These are phyloP conservation scores for Xenops minutus DNA, from an alignment of 2,797 vertebrate genomes.

Conservation along the genomic window DNA sequence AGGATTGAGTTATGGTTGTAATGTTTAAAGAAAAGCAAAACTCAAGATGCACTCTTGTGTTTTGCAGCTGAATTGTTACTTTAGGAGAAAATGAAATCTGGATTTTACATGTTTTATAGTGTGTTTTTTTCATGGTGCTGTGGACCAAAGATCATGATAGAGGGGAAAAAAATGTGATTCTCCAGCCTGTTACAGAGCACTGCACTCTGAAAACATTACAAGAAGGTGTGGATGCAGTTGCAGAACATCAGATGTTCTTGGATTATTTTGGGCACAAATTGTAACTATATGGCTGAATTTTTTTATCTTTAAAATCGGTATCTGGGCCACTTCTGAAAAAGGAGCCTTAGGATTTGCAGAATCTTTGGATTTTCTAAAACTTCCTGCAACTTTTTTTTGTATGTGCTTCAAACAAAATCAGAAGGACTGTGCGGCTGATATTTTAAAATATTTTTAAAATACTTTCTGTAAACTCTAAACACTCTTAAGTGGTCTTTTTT, in stretches of 20 bases:
- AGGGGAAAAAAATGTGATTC: fast-evolving
- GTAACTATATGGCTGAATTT: neutral
- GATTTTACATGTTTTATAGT: neutral
- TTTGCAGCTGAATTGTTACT: neutral
- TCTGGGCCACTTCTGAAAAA: neutral
- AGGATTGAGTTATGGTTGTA: fast-evolving
- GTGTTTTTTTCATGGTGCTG: neutral
- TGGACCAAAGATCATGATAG: neutral
- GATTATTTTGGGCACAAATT: neutral
- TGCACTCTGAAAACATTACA: neutral
- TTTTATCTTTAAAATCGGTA: neutral
- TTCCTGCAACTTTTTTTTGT: neutral
- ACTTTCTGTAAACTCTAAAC: neutral
- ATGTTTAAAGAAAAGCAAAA: neutral
- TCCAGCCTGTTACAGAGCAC: neutral
- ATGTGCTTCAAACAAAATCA: fast-evolving
- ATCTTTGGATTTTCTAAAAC: neutral
- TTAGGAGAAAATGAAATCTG: neutral
- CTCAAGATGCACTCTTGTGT: neutral
- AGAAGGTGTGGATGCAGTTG: neutral
- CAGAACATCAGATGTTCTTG: neutral
- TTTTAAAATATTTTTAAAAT: neutral
- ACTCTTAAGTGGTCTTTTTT: neutral
- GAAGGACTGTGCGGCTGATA: neutral
- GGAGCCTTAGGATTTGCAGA: neutral